phyloP scores from a whole-genome alignment of 2,797 vertebrate species.

The Characodon lateralis region DNA sequence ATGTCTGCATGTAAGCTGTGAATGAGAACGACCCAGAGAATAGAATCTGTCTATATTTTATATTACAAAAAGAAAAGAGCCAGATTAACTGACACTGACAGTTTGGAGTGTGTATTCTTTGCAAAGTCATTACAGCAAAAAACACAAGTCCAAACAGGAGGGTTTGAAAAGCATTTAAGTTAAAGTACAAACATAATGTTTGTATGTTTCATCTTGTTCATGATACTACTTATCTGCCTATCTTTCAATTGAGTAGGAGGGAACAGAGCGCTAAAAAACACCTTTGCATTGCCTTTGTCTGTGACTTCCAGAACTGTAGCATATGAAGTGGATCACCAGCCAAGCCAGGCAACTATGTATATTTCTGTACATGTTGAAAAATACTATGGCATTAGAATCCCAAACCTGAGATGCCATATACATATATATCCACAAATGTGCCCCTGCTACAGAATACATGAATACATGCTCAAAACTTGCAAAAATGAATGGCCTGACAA shows the following conservation, averaged over 20 bases:
- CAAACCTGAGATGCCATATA: neutral
- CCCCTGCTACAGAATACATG: neutral
- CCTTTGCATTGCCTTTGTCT: neutral
- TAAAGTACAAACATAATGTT: neutral
- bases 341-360: neutral
- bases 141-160: neutral
- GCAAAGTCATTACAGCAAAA: constrained; percentile 15
- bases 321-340: neutral
- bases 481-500: neutral
- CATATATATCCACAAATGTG: neutral
- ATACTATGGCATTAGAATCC: neutral
- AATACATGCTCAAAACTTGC: neutral
- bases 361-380: neutral
- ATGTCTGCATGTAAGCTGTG: constrained; percentile 14
- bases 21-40: constrained; percentile 20
- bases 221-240: neutral
- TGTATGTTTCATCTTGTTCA: too few species aligned
- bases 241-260: neutral
- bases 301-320: neutral
- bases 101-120: constrained; percentile 24
- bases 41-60: constrained; percentile 19
- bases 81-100: constrained; percentile 20
- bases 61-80: constrained; percentile 29
- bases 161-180: neutral
- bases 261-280: neutral